These are phyloP conservation scores for Orientallactaga sibirica DNA, from an alignment of 2,797 vertebrate species.

Conservation along the genomic window DNA sequence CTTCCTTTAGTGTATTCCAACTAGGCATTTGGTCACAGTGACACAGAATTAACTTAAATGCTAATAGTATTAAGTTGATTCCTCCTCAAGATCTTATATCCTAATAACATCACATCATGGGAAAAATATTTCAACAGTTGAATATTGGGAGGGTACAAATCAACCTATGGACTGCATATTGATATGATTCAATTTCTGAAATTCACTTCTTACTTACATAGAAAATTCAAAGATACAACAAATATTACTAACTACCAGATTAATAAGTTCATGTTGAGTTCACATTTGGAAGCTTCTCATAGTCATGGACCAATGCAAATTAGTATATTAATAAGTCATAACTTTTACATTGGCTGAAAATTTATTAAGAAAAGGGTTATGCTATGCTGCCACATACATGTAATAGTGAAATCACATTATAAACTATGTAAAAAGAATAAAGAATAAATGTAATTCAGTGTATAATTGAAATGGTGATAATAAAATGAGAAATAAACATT, in stretches of 20 bases:
- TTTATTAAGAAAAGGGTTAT: neutral
- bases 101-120: neutral
- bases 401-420: neutral
- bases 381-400: neutral
- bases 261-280: neutral
- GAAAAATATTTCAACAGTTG: neutral
- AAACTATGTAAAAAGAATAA: no score
- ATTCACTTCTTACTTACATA: neutral
- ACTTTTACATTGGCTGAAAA: conserved; percentile 3
- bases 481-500: no score
- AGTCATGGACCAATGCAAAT: neutral
- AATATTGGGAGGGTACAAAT: neutral
- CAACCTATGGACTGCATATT: neutral
- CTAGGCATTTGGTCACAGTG: neutral
- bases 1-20: neutral
- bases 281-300: neutral
- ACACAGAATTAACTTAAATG: neutral
- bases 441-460: neutral
- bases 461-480: no score
- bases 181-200: neutral
- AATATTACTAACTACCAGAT: neutral
- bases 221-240: neutral
- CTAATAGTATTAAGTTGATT: neutral
- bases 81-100: neutral
- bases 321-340: neutral